phyloP scores from a whole-genome alignment of 2,113 vertebrate species.

The Notothenia coriiceps region DNA sequence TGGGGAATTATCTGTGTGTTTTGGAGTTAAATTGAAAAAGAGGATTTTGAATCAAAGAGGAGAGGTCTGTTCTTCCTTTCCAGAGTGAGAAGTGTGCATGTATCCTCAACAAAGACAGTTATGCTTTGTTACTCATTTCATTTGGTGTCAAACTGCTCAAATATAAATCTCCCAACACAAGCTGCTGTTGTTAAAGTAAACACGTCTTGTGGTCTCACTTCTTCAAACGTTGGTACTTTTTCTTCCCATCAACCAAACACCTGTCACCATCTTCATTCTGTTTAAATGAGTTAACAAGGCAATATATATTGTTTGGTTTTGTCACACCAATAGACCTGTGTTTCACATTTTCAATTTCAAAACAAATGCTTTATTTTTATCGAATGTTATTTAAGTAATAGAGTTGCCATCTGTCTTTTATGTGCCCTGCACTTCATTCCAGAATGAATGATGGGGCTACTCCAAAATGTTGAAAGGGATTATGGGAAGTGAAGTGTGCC shows the following conservation, averaged over 20 bases:
- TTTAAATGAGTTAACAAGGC: slow-evolving; percentile 21
- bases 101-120: slow-evolving; percentile 4
- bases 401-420: slow-evolving; percentile 1
- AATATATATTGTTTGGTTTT: slow-evolving; percentile 59
- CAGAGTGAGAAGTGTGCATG: neutral
- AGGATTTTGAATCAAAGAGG: neutral
- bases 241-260: slow-evolving; percentile 6
- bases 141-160: neutral
- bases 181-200: slow-evolving; percentile 3
- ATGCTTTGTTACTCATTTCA: slow-evolving; percentile 4
- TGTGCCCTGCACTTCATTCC: slow-evolving; percentile 35
- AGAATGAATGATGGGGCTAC: slow-evolving; percentile 79
- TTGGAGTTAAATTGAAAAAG: slow-evolving; percentile 1
- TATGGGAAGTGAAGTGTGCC: slow-evolving; percentile 83
- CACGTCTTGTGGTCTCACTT: slow-evolving; percentile 11
- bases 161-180: neutral
- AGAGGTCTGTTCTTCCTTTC: neutral
- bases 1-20: slow-evolving; percentile 1
- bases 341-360: slow-evolving; percentile 42
- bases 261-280: slow-evolving; percentile 9
- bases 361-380: slow-evolving; percentile 18
- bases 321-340: slow-evolving; percentile 31
- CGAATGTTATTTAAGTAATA: slow-evolving; percentile 5
- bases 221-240: neutral
- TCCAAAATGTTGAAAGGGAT: slow-evolving; percentile 83